Conservation (phyloP, 2,888 invertebrate species). For the Sclerodermus sp. region DNA sequence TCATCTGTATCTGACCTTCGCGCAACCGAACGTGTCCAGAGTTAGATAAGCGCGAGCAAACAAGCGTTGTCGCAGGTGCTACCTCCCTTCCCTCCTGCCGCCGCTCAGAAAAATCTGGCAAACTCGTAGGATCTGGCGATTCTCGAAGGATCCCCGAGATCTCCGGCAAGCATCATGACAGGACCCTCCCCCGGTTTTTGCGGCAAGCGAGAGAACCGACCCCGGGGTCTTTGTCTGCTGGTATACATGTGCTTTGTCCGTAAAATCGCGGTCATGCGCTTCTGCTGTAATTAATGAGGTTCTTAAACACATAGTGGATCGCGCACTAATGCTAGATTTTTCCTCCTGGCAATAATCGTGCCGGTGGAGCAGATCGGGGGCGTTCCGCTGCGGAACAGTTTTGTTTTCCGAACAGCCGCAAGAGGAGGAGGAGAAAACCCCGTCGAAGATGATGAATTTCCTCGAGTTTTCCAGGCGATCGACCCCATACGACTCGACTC, state of each 20-base stretch:
- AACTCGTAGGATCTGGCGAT: too few relatives aligned
- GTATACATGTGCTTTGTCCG: constrained; percentile 22
- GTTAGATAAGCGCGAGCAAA: constrained; percentile 20
- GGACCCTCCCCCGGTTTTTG: too few relatives aligned
- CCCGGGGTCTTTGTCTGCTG: constrained; percentile 1
- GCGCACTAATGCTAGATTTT: not conserved
- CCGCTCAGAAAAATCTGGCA: constrained; percentile 8
- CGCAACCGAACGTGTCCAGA: constrained; percentile 17
- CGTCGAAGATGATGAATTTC: too few relatives aligned
- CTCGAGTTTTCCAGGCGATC: too few relatives aligned
- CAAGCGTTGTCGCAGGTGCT: constrained; percentile 24
- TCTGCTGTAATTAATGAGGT: constrained; percentile 16
- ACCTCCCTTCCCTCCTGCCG: too few relatives aligned
- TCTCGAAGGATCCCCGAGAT: too few relatives aligned
- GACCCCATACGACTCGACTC: too few relatives aligned
- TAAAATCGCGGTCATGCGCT: constrained; percentile 22
- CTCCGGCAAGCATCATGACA: too few relatives aligned
- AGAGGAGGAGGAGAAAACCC: not conserved
- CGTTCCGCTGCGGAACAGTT: not conserved
- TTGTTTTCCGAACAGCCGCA: too few relatives aligned
- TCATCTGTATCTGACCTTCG: constrained; percentile 20
- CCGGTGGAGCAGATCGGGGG: not conserved
- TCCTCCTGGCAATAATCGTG: not conserved
- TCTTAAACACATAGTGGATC: not conserved
- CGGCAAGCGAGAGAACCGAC: too few relatives aligned